Conservation (phyloP, 1,140 invertebrate genomes). For the Aethina tumida region DNA sequence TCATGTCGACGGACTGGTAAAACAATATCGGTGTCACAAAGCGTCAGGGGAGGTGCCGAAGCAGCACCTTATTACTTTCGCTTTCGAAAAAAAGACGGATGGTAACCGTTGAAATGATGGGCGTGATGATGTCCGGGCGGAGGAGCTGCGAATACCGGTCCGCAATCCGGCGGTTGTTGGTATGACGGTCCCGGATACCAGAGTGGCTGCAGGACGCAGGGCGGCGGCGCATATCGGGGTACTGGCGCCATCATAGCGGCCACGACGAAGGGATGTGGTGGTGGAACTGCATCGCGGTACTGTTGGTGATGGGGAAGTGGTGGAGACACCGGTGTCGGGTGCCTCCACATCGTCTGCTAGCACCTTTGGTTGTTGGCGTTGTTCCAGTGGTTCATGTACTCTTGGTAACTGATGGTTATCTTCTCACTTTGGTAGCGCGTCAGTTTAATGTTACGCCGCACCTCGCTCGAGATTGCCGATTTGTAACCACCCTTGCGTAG, state of each 20-base stretch:
- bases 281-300: conserved; percentile 18
- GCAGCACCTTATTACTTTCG: too few species aligned
- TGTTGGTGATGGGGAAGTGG: conserved; percentile 5
- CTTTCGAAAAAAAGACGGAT: conserved; percentile 26
- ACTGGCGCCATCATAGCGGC: conserved; percentile 30
- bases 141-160: conserved; percentile 19
- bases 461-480: conserved; percentile 76
- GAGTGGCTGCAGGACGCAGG: conserved; percentile 19
- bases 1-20: conserved; percentile 1
- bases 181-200: conserved; percentile 25
- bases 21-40: neutral
- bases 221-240: conserved; percentile 21
- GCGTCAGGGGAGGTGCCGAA: too few species aligned
- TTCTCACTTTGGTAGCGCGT: conserved; percentile 92
- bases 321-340: conserved; percentile 21
- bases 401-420: conserved; percentile 71
- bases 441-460: conserved; percentile 81
- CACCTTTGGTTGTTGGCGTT: conserved; percentile 42
- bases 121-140: conserved; percentile 15
- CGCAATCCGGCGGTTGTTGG: conserved; percentile 15
- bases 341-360: conserved; percentile 46
- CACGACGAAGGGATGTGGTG: conserved; percentile 25
- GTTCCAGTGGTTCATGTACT: conserved; percentile 58
- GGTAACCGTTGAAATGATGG: conserved; percentile 19
- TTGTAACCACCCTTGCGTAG: conserved; percentile 95